Conservation (phyloP, 2,888 invertebrate genomes). For the Paralinhomoeus sp. region DNA sequence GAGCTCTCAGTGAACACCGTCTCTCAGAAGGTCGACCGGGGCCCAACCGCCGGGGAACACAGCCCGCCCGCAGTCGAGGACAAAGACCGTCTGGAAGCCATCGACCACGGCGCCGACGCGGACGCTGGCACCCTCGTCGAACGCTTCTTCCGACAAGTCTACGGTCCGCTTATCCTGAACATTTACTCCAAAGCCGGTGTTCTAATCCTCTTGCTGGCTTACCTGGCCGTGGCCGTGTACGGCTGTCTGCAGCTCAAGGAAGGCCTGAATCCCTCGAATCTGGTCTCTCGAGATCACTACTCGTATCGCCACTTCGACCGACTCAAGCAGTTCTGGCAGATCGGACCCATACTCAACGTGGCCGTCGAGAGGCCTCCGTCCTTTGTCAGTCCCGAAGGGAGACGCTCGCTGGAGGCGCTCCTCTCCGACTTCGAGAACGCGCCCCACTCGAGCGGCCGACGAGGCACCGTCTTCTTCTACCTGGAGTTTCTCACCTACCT, state of each 20-base stretch:
- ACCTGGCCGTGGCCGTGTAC: conserved; percentile 57
- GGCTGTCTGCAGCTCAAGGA: conserved; percentile 39
- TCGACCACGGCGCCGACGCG: too few species aligned
- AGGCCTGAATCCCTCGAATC: conserved; percentile 20
- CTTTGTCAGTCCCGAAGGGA: conserved; percentile 10
- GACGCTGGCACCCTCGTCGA: too few species aligned
- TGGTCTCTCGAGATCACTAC: conserved; percentile 21
- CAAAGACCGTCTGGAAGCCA: too few species aligned
- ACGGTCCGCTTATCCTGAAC: conserved; percentile 16
- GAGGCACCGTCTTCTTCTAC: conserved; percentile 23
- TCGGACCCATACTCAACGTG: conserved; percentile 8
- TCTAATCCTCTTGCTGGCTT: conserved; percentile 42
- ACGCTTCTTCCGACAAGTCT: conserved; percentile 13
- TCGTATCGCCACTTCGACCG: conserved; percentile 19
- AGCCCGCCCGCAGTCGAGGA: too few species aligned
- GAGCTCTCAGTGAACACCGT: too few species aligned
- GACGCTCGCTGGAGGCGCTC: conserved; percentile 11
- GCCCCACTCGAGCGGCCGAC: conserved; percentile 17
- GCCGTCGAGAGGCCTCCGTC: conserved; percentile 17
- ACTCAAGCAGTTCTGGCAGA: conserved; percentile 19
- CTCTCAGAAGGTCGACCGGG: too few species aligned
- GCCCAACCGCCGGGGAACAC: too few species aligned
- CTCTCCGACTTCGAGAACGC: conserved; percentile 18
- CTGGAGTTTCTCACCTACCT: conserved; percentile 19
- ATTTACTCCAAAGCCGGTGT: conserved; percentile 30